Conservation (phyloP, 2,888 invertebrate species). For the Cartodere bifasciata region DNA sequence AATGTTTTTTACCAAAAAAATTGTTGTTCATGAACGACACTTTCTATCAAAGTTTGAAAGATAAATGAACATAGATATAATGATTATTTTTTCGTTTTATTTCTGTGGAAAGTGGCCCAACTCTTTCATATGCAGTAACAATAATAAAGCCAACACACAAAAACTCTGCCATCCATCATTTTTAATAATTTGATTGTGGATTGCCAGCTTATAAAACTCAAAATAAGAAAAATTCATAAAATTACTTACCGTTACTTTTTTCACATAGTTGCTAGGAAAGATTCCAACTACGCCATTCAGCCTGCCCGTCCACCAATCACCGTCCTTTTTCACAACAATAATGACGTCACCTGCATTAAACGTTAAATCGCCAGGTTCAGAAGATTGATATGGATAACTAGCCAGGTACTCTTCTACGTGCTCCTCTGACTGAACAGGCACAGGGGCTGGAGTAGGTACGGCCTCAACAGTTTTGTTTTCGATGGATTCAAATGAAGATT, state of each 20-base stretch:
- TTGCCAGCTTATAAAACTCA: too few species aligned
- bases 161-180: too few species aligned
- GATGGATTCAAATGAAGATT: slow-evolving; percentile 27
- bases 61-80: too few species aligned
- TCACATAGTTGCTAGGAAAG: slow-evolving; percentile 96
- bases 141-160: too few species aligned
- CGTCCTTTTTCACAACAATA: slow-evolving; percentile 76
- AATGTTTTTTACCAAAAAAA: too few species aligned
- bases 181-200: too few species aligned
- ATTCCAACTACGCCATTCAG: slow-evolving; percentile 72
- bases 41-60: too few species aligned
- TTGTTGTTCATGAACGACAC: too few species aligned
- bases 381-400: slow-evolving; percentile 79
- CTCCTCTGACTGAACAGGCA: slow-evolving; percentile 17
- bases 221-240: slow-evolving; percentile 3
- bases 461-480: slow-evolving; percentile 10
- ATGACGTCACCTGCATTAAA: slow-evolving; percentile 83
- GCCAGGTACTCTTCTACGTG: slow-evolving; percentile 67
- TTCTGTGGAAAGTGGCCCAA: too few species aligned
- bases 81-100: too few species aligned
- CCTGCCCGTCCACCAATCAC: slow-evolving; percentile 98
- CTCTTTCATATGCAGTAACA: too few species aligned
- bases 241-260: slow-evolving; percentile 44
- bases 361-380: slow-evolving; percentile 80
- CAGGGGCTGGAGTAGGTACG: slow-evolving; percentile 16